These are phyloP conservation scores for Himalopsyche phryganea DNA, from an alignment of 1,140 invertebrate species.

Conservation along the genomic window DNA sequence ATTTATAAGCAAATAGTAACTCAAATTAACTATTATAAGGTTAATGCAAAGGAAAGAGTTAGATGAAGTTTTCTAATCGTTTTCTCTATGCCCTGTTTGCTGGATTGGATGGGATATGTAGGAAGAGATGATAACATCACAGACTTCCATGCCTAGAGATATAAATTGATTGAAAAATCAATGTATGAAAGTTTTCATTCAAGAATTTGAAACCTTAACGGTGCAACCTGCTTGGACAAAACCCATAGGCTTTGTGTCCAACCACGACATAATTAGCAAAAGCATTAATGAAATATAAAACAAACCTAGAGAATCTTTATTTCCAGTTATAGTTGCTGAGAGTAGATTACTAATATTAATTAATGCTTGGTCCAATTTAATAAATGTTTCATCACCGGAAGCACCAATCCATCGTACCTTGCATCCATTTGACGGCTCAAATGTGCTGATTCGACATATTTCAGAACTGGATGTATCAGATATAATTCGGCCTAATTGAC, in stretches of 20 bases:
- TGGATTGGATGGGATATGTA: too few relatives aligned
- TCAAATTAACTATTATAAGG: not conserved
- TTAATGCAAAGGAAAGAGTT: not conserved
- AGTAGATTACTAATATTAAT: constrained; percentile 86
- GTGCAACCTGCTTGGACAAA: too few relatives aligned
- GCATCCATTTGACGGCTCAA: constrained; percentile 72
- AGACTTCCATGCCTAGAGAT: too few relatives aligned
- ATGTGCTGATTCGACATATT: constrained; percentile 60
- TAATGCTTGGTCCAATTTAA: constrained; percentile 88
- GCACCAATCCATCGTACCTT: constrained; percentile 91
- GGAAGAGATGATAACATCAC: too few relatives aligned
- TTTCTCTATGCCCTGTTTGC: too few relatives aligned
- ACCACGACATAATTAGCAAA: too few relatives aligned
- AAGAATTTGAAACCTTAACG: too few relatives aligned
- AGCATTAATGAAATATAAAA: too few relatives aligned
- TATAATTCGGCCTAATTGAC: constrained; percentile 18
- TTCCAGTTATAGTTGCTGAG: constrained; percentile 84
- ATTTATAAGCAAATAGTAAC: not conserved
- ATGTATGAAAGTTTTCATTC: too few relatives aligned
- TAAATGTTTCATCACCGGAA: constrained; percentile 90
- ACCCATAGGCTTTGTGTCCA: too few relatives aligned
- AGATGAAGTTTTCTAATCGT: too few relatives aligned
- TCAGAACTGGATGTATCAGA: constrained; percentile 33
- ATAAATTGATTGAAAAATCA: too few relatives aligned
- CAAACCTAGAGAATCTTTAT: constrained; percentile 79